Base-by-base conservation (phyloP, 1,140 invertebrate genomes). In the Achatina immaculata region DNA sequence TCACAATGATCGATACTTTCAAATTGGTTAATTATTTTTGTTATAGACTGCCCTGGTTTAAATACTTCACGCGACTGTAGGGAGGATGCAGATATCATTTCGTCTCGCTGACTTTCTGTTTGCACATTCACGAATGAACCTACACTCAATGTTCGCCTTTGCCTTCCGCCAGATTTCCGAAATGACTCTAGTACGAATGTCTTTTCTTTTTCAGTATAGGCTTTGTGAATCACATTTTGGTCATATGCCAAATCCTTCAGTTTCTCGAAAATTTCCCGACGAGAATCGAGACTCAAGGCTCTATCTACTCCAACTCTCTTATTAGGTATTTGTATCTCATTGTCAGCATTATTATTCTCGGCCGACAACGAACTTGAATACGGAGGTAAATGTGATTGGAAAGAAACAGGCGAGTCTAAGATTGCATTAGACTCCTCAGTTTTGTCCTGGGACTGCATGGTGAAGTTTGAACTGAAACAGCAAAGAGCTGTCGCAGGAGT, bases 121-220 rank as follows among this genome's bases (percentile, higher is more conserved):
- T 62, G 58, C 28, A 62, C 28, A 38, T 28, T 45, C 28, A 43
- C 11, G n/a, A 7, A 62, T 42, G 31, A 65, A 62, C 36, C 48
- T 2, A 65, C 31, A 31, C 74, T 76, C 4, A 3, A 19, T 1
- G 74, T 40, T 42, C 74, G 38, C 42, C 6, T 3, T 7, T 55
- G 48, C 7, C 51, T 55, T 9, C 55, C 31, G 19, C 48, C 74
- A 40, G 51, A 40, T n/a, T 45, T 42, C n/a, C 74, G 1, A 16
- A 55, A 21, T 3, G 74, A 55, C 42, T 76, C 74, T 0, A 62
- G 34, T 24, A 76, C 38, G 31, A 76, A 76, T 36, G 48, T 55
- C 40, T 76, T 76, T 34, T 76, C 74, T 14, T 62, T 62, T 34
- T 76, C 74, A 4, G 48, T 76, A 55, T 76, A 76, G 14, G 55